Evolutionary conservation across 2,888 invertebrate genomes (phyloP).

Genomic region (Phania funesta): DNA sequence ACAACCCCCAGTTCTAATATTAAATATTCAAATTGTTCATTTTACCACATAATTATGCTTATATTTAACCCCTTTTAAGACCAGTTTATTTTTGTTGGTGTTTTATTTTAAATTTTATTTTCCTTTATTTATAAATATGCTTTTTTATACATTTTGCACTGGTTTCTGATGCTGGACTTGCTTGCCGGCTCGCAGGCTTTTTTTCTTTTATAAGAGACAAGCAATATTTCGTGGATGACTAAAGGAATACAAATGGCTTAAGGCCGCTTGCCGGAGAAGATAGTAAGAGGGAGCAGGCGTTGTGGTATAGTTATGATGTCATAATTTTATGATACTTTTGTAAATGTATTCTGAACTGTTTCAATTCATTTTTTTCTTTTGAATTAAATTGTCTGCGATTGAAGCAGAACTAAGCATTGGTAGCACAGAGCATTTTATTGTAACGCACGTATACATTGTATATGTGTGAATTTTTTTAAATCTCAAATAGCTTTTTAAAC

Average conservation of each 20-base stretch:
- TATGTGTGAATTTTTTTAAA: too few species aligned
- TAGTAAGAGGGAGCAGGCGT: background rate
- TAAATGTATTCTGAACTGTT: conserved; percentile 18
- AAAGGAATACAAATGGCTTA: background rate
- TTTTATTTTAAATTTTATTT: conserved; percentile 30
- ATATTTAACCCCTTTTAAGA: conserved; percentile 73
- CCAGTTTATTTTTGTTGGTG: conserved; percentile 26
- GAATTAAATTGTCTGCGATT: conserved; percentile 74
- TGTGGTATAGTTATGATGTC: conserved; percentile 16
- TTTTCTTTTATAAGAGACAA: background rate
- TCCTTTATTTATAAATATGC: background rate
- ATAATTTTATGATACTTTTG: conserved; percentile 16
- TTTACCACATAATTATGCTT: conserved; percentile 75
- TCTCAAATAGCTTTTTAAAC: too few species aligned
- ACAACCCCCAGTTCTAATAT: conserved; percentile 20
- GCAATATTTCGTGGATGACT: background rate
- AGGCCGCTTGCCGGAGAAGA: background rate
- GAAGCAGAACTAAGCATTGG: conserved; percentile 73
- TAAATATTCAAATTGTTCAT: conserved; percentile 64
- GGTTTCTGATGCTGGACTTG: background rate
- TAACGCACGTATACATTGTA: too few species aligned
- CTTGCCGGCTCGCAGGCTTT: background rate
- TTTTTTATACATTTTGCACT: background rate
- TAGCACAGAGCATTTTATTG: too few species aligned
- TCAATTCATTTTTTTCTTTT: conserved; percentile 35